Evolutionary conservation across 2,797 vertebrate species (phyloP).

Genomic region (Odontamblyopus rebecca): DNA sequence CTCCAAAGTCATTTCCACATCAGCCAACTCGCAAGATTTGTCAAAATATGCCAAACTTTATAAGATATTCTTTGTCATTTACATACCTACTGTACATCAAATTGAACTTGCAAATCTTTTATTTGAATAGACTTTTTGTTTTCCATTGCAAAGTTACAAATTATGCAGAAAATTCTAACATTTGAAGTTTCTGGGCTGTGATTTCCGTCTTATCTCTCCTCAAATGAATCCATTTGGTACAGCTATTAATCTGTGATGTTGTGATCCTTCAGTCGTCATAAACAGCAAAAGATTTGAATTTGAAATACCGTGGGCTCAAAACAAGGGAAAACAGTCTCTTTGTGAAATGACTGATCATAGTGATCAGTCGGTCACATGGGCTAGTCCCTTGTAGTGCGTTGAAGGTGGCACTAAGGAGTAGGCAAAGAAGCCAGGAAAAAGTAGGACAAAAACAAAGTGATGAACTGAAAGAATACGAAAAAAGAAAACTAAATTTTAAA

Average conservation of each 20-base stretch:
- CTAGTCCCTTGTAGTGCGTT: constrained; percentile 22
- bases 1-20: constrained; percentile 26
- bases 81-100: background rate
- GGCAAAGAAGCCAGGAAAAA: background rate
- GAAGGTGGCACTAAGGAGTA: constrained; percentile 42
- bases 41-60: background rate
- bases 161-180: constrained; percentile 17
- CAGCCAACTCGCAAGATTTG: constrained; percentile 19
- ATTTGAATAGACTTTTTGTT: constrained; percentile 14
- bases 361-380: constrained; percentile 22
- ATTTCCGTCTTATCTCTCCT: constrained; percentile 29
- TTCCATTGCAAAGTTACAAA: constrained; percentile 3
- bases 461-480: no score
- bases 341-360: constrained; percentile 13
- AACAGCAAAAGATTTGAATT: constrained; percentile 9
- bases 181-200: constrained; percentile 21
- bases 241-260: constrained; percentile 12
- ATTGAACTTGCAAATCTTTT: constrained; percentile 21
- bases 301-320: constrained; percentile 34
- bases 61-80: background rate
- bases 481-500: no score
- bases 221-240: constrained; percentile 32
- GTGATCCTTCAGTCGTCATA: constrained; percentile 21
- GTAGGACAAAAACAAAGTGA: no score
- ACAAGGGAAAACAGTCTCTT: constrained; percentile 13